phyloP scores from a whole-genome alignment of 1,140 invertebrate species.

The Sarcophaga bullata region DNA sequence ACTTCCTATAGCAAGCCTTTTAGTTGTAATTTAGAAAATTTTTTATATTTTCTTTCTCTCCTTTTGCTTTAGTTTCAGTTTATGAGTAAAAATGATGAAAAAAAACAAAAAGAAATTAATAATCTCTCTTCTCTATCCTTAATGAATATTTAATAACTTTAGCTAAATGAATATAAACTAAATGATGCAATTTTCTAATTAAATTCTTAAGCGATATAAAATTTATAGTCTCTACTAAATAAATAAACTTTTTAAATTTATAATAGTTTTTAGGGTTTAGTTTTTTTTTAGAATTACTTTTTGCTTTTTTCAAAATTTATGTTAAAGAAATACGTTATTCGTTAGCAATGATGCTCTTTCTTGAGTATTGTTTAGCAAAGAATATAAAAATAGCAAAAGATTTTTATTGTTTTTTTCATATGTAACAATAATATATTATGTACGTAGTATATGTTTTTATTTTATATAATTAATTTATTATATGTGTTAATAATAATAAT shows the following conservation, averaged over 20 bases:
- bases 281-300: no score
- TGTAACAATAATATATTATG: constrained; percentile 4
- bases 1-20: no score
- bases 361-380: not conserved
- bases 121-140: no score
- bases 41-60: not conserved
- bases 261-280: no score
- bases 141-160: no score
- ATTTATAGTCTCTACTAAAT: not conserved
- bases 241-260: no score
- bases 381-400: constrained; percentile 2
- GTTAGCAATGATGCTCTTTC: not conserved
- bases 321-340: not conserved
- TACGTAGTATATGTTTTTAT: constrained; percentile 23
- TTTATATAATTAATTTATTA: constrained; percentile 37
- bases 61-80: not conserved
- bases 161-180: no score
- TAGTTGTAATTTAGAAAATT: no score
- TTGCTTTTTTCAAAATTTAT: not conserved
- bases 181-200: not conserved
- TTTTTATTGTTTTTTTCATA: not conserved
- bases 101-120: no score
- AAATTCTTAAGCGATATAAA: not conserved
- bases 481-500: constrained; percentile 34
- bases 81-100: not conserved